Conservation (phyloP, 2,888 invertebrate genomes). For the Melikaiella ostensackeni region DNA sequence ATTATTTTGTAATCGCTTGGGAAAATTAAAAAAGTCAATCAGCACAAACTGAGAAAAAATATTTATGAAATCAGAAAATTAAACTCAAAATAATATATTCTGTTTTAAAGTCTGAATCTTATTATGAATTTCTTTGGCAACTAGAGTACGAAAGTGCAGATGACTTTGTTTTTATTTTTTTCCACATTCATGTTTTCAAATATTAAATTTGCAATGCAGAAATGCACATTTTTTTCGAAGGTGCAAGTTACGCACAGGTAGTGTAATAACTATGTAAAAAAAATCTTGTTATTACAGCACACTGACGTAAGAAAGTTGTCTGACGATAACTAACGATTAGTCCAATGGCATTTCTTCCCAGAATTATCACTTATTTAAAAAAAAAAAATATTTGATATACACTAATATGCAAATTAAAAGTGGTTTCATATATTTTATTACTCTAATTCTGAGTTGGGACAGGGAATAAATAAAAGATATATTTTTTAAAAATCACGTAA, state of each 20-base stretch:
- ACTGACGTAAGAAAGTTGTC: slow-evolving; percentile 34
- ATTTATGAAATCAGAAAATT: neutral
- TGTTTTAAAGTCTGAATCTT: neutral
- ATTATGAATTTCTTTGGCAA: neutral
- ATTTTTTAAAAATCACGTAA: no score
- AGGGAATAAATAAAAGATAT: no score
- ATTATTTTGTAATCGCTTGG: neutral
- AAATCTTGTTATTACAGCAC: neutral
- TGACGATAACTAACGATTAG: slow-evolving; percentile 18
- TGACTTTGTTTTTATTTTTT: neutral
- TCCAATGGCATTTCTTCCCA: no score
- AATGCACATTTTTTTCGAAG: neutral
- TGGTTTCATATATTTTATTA: no score
- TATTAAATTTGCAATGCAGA: neutral
- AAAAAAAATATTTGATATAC: no score
- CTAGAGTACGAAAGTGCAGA: neutral
- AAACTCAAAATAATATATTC: neutral
- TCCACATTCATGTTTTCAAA: neutral
- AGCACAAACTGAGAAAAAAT: neutral
- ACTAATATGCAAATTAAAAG: no score
- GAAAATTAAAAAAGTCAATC: neutral
- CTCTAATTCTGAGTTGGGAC: no score
- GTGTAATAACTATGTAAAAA: neutral
- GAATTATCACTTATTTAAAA: no score
- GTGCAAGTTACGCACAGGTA: neutral